Conservation (phyloP, 2,888 invertebrate genomes). For the Horisme vitalbata region DNA sequence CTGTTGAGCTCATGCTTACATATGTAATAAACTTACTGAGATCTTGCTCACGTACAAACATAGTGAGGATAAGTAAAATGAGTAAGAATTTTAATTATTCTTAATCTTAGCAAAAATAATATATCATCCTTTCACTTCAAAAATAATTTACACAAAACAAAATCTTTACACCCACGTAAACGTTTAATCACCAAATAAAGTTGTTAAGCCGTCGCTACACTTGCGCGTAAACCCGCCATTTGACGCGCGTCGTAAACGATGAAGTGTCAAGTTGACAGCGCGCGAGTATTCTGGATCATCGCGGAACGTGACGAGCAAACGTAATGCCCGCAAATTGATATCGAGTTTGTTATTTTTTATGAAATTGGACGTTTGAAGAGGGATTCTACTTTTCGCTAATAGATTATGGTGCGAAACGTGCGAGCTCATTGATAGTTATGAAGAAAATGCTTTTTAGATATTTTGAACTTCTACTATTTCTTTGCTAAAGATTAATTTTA, state of each 20-base stretch:
- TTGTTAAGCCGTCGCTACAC: conserved; percentile 19
- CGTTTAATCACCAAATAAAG: conserved; percentile 20
- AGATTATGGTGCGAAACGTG: conserved; percentile 1
- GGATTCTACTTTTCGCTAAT: conserved; percentile 5
- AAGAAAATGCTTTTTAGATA: too few species aligned
- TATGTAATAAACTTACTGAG: too few species aligned
- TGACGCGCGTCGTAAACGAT: conserved; percentile 25
- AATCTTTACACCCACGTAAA: conserved; percentile 14
- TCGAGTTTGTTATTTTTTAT: conserved; percentile 25
- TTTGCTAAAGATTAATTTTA: too few species aligned
- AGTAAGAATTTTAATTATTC: too few species aligned
- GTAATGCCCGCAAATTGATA: conserved; percentile 29
- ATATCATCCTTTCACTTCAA: neutral
- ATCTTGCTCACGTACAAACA: too few species aligned
- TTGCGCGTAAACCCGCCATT: conserved; percentile 15
- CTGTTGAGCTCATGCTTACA: too few species aligned
- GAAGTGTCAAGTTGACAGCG: conserved; percentile 22
- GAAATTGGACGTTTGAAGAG: conserved; percentile 9
- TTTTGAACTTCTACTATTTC: too few species aligned
- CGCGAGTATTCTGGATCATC: conserved; percentile 21
- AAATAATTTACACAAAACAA: conserved; percentile 7
- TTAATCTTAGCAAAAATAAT: neutral
- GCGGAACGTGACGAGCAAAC: conserved; percentile 24
- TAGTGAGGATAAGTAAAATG: too few species aligned
- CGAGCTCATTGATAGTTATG: neutral